Evolutionary conservation across 1,140 invertebrate genomes (phyloP).

Genomic region (Trinorchestia longiramus): DNA sequence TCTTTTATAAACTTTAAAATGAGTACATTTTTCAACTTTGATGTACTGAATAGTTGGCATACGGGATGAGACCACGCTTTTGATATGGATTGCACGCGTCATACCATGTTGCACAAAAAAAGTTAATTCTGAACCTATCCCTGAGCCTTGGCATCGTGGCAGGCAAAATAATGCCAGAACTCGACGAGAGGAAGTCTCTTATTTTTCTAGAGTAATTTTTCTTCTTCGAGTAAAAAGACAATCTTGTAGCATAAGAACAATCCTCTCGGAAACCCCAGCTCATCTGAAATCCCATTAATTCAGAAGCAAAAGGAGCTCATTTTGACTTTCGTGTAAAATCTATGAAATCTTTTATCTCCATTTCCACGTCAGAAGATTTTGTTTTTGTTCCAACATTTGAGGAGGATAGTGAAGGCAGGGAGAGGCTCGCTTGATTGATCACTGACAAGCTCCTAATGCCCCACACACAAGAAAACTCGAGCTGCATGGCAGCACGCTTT

Average conservation of each 20-base stretch:
- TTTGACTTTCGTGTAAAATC: slow-evolving; percentile 26
- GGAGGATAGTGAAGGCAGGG: not conserved
- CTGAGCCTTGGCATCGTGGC: not conserved
- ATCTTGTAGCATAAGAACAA: slow-evolving; percentile 3
- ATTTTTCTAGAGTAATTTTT: not conserved
- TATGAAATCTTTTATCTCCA: slow-evolving; percentile 32
- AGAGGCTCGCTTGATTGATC: slow-evolving; percentile 27
- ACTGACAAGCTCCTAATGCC: slow-evolving; percentile 34
- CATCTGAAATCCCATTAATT: slow-evolving; percentile 30
- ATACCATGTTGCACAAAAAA: not conserved
- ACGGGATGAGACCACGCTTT: not conserved
- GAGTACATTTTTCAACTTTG: not conserved
- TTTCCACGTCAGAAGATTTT: slow-evolving; percentile 35
- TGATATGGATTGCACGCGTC: not conserved
- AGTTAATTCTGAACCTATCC: not conserved
- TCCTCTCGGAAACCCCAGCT: not conserved
- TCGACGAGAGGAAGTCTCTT: not conserved
- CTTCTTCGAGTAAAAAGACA: not conserved
- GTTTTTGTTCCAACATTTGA: slow-evolving; percentile 13
- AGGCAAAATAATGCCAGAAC: not conserved
- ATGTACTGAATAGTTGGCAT: not conserved
- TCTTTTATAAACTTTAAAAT: not conserved
- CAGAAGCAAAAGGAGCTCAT: slow-evolving; percentile 22
- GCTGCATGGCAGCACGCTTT: slow-evolving; percentile 22
- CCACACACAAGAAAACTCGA: not conserved